Evolutionary conservation across 2,888 invertebrate species (phyloP), one percentile per base, ranked within the genome.

Genomic region (Tuta absoluta): DNA sequence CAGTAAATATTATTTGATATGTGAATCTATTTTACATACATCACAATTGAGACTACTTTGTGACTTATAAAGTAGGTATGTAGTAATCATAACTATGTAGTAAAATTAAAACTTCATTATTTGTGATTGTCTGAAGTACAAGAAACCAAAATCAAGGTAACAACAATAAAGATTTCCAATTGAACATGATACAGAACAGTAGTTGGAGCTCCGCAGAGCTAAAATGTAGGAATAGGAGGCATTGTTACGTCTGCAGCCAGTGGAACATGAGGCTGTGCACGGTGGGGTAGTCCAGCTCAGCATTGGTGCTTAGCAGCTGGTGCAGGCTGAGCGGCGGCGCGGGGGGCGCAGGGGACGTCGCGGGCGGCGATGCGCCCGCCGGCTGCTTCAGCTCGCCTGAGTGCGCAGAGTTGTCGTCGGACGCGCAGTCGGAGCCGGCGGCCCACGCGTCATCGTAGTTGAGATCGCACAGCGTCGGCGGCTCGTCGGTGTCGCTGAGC

Each of bases 241-340:
- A 70, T 69, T 79, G 90, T 86, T 91, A 91, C 86, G 91, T 91
- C 72, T 91, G 91, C 78, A 91, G 79, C 91, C 91, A 91, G 77
- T 91, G 91, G 75, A 91, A 89, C 91, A 91, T 91, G 70, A 91
- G 90, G 75, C 90, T 91, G 82, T 91, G 91, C 71, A 91, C 89
- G 0, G 91, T 91, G 45, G 87, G 87, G 72, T 90, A 91, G 79
- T 91, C 91, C 11, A 91, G 80, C 77, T 91, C 91, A 0, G 87
- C 86, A 65, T 90, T 88, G 24, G 91, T 85, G 72, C 84, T 86
- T 28, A 91, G 81, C 68, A 91, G 82, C 75, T 90, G 89, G 64
- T 82, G 82, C 41, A 91, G 81, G 69, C 83, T 81, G 38, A 85
- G 80, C 17, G 85, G 80, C n/a, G 85, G 48, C 37, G 49, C 23